Base-by-base conservation (phyloP, 2,888 invertebrate genomes). In the Acrocyrtus sp. region DNA sequence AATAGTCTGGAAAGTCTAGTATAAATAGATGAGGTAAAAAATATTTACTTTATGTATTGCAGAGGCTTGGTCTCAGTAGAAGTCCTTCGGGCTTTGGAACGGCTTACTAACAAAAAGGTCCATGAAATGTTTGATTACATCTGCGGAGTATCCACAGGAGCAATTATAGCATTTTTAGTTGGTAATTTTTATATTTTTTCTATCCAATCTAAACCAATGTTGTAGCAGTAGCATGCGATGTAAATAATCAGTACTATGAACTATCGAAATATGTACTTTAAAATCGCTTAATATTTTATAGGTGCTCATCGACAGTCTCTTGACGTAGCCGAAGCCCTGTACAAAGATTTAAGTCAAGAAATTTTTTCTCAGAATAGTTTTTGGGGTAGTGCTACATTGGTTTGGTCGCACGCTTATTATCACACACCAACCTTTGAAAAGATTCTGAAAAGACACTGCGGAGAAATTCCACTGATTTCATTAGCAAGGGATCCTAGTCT, bases 371-470 rank as follows among this genome's bases (percentile, higher is more conserved):
- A 90, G 80, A 89, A 87, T 73, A 83, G 88, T 10, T 83, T 91
- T 56, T 84, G 87, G 85, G 93, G 94, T 15, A 90, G 92, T 0
- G 90, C 91, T 39, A 89, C 90, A 70, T 86, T 95, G 57, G 89
- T 95, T n/a, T 91, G 91, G 90, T 90, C 89, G 69, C 94, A 95
- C 83, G 90, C 94, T 0, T 95, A 94, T 85, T 96, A 96, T 84
- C 93, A 96, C 83, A 93, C 95, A 0, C 87, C 88, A 0, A 86
- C 91, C 15, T 96, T 94, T 93, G 93, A 95, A 84, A 86, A 88
- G 72, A 86, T 94, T 82, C 85, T 96, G 51, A 88, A 89, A 83
- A 88, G 89, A 68, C 87, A 90, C 79, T 85, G 91, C 29, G 89
- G 89, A 0, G 89, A 90, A 72, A 85, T 85, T 74, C 86, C 87